These are phyloP conservation scores for Crocidura indochinensis DNA, from an alignment of 2,797 vertebrate species.

Conservation along the genomic window DNA sequence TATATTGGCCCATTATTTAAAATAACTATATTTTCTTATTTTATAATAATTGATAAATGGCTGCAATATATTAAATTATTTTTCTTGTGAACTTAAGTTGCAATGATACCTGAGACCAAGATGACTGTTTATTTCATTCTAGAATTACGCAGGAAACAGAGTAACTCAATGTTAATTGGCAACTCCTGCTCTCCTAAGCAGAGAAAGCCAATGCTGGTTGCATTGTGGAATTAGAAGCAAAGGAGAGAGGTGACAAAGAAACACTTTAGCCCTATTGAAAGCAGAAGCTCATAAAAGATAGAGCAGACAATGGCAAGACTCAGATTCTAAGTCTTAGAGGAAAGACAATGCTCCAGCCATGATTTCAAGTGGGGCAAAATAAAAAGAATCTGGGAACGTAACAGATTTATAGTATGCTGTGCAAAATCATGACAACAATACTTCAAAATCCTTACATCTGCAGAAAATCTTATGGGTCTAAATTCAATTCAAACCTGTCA, in stretches of 20 bases:
- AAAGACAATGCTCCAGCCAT: conserved; percentile 79
- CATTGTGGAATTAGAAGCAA: background rate
- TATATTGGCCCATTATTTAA: background rate
- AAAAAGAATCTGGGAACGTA: conserved; percentile 81
- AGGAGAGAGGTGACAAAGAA: conserved; percentile 19
- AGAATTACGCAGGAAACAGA: background rate
- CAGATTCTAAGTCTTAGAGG: no score
- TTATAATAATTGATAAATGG: background rate
- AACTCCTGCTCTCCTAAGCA: background rate
- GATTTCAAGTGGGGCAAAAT: conserved; percentile 75
- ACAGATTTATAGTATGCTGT: conserved; percentile 81
- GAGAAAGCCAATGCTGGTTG: background rate
- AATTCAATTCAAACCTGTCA: conserved; percentile 88
- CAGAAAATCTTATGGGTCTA: conserved; percentile 86
- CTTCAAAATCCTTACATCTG: conserved; percentile 82
- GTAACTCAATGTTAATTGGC: background rate
- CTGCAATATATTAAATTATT: background rate
- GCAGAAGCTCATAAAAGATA: conserved; percentile 72
- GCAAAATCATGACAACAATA: conserved; percentile 85
- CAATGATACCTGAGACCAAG: conserved; percentile 16
- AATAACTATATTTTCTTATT: background rate
- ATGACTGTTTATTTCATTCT: background rate
- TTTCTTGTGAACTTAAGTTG: background rate
- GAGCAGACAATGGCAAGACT: conserved; percentile 32
- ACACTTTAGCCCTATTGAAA: no score